Evolutionary conservation across 2,113 vertebrate species (phyloP).

Genomic region (Pseudonaja textilis): DNA sequence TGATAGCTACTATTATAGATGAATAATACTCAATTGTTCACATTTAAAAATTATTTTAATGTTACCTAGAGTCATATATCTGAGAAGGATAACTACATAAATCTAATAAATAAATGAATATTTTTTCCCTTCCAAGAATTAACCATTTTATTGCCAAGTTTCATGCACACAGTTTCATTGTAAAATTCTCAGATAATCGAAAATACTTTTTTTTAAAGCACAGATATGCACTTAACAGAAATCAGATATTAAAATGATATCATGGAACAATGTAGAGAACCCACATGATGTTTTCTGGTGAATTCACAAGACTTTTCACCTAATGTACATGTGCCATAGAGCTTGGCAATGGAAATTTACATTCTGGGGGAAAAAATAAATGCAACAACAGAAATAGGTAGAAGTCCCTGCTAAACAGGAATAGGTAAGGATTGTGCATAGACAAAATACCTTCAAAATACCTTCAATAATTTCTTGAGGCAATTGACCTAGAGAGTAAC

Average conservation of each 20-base stretch:
- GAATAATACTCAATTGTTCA: not conserved
- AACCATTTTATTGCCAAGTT: not conserved
- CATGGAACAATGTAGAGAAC: not conserved
- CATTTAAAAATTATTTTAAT: not conserved
- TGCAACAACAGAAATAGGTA: not conserved
- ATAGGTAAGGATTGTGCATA: not conserved
- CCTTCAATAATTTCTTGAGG: not conserved
- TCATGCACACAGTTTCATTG: not conserved
- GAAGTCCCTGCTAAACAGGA: not conserved
- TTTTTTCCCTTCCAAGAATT: not conserved
- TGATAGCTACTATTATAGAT: not conserved
- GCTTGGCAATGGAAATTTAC: not conserved
- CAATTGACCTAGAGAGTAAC: not conserved
- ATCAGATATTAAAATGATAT: not conserved
- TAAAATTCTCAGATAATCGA: not conserved
- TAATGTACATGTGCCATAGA: not conserved
- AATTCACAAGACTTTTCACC: conserved; percentile 16
- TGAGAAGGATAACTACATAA: not conserved
- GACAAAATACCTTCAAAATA: not conserved
- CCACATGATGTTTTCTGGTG: not conserved
- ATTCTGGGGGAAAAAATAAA: not conserved
- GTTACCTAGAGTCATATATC: not conserved
- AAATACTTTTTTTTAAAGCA: not conserved
- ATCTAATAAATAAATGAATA: not conserved
- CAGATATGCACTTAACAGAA: not conserved